Evolutionary conservation across 1,140 invertebrate species (phyloP).

Genomic region (Wiebesia pumilae): DNA sequence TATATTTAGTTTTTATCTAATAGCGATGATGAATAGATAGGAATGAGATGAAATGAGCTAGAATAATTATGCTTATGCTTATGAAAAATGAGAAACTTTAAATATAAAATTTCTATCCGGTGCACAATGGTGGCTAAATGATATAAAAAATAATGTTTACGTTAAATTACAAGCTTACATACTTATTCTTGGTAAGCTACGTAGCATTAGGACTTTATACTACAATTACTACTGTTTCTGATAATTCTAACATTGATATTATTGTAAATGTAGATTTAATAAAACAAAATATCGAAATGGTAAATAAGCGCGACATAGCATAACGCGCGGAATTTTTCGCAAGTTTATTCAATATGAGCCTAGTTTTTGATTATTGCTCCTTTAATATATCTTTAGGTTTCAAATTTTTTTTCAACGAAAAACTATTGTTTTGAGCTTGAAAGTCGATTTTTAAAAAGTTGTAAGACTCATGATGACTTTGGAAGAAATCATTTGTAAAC

Average conservation of each 20-base stretch:
- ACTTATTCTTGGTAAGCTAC: slow-evolving; percentile 33
- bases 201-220: slow-evolving; percentile 35
- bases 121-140: slow-evolving; percentile 33
- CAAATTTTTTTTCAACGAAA: slow-evolving; percentile 13
- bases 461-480: slow-evolving; percentile 9
- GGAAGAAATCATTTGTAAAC: slow-evolving; percentile 14
- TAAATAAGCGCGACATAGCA: slow-evolving; percentile 8
- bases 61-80: slow-evolving; percentile 11
- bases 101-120: slow-evolving; percentile 17
- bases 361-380: slow-evolving; percentile 41
- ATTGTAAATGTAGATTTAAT: slow-evolving; percentile 44
- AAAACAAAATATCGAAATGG: slow-evolving; percentile 14
- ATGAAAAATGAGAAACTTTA: slow-evolving; percentile 33
- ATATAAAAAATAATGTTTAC: slow-evolving; percentile 24
- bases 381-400: slow-evolving; percentile 37
- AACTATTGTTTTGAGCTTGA: neutral
- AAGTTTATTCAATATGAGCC: slow-evolving; percentile 5
- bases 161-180: slow-evolving; percentile 37
- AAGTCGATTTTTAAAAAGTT: slow-evolving; percentile 15
- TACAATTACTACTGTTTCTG: slow-evolving; percentile 44
- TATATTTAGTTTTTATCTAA: slow-evolving; percentile 39
- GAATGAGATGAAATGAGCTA: slow-evolving; percentile 4
- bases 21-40: slow-evolving; percentile 19
- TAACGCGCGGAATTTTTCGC: slow-evolving; percentile 1
- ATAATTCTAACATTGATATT: slow-evolving; percentile 45